These are phyloP conservation scores for Agrotis puta DNA, from an alignment of 2,888 invertebrate species.

Conservation along the genomic window DNA sequence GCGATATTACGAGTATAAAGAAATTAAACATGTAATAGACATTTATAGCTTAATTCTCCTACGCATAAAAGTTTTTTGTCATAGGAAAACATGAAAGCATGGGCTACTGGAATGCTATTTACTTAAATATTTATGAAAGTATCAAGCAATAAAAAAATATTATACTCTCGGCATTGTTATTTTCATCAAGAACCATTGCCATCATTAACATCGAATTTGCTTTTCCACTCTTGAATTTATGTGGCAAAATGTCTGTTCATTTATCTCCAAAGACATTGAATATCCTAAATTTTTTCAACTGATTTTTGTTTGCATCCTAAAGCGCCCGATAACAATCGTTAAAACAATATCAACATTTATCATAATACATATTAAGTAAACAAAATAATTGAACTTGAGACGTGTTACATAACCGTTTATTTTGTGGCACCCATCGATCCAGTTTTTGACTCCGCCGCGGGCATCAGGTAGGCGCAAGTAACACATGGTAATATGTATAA, in stretches of 20 bases:
- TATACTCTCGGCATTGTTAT: neutral
- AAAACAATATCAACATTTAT: constrained; percentile 13
- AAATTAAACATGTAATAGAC: neutral
- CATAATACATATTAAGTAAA: constrained; percentile 32
- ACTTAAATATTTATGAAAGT: neutral
- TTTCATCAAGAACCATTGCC: neutral
- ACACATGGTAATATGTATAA: constrained; percentile 49
- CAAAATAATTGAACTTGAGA: constrained; percentile 62
- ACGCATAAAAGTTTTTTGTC: neutral
- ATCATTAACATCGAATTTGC: neutral
- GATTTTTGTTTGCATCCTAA: neutral
- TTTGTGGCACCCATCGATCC: constrained; percentile 53
- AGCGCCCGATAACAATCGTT: constrained; percentile 5
- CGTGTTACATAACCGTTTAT: constrained; percentile 55
- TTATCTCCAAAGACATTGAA: too few species aligned
- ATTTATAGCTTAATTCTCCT: neutral
- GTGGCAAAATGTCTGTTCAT: too few species aligned
- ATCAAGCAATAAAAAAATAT: neutral
- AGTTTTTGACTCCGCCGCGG: constrained; percentile 66
- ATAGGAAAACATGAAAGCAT: neutral
- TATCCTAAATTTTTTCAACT: too few species aligned
- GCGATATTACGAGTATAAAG: too few species aligned
- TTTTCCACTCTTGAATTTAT: neutral
- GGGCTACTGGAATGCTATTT: too few species aligned
- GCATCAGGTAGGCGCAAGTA: constrained; percentile 58